Evolutionary conservation across 2,113 vertebrate genomes (phyloP).

Genomic region (Mus spicilegus): DNA sequence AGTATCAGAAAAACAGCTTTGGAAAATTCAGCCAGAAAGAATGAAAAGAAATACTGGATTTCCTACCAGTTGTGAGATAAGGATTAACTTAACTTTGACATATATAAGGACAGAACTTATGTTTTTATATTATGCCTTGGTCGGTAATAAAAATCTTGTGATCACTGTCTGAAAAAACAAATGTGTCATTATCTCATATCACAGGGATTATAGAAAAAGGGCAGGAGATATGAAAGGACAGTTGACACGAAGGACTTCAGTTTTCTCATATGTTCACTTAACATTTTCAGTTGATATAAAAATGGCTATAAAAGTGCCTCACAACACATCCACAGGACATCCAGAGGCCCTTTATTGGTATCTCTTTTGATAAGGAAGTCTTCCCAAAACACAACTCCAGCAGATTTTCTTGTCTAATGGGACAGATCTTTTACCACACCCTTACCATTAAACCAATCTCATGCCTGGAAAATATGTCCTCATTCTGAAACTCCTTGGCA

Average conservation of each 20-base stretch:
- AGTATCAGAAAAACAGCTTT: background rate
- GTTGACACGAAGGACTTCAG: background rate
- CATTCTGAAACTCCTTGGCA: background rate
- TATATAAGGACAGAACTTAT: background rate
- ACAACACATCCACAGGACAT: background rate
- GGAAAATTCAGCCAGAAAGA: background rate
- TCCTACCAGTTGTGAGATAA: background rate
- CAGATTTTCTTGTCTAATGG: background rate
- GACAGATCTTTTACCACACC: background rate
- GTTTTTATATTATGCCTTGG: background rate
- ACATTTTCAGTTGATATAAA: slow-evolving; percentile 29
- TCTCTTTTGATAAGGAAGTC: background rate
- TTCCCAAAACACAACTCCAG: slow-evolving; percentile 14
- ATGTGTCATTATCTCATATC: background rate
- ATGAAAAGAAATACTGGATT: background rate
- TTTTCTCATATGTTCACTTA: background rate
- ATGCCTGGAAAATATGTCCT: background rate
- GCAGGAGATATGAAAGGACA: background rate
- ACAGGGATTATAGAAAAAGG: background rate
- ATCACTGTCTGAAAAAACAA: slow-evolving; percentile 23
- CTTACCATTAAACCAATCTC: background rate
- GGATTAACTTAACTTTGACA: background rate
- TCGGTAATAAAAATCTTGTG: background rate
- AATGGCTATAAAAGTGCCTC: background rate
- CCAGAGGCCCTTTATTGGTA: background rate